Conservation (phyloP, 1,140 invertebrate genomes). For the Microvelia longipes region DNA sequence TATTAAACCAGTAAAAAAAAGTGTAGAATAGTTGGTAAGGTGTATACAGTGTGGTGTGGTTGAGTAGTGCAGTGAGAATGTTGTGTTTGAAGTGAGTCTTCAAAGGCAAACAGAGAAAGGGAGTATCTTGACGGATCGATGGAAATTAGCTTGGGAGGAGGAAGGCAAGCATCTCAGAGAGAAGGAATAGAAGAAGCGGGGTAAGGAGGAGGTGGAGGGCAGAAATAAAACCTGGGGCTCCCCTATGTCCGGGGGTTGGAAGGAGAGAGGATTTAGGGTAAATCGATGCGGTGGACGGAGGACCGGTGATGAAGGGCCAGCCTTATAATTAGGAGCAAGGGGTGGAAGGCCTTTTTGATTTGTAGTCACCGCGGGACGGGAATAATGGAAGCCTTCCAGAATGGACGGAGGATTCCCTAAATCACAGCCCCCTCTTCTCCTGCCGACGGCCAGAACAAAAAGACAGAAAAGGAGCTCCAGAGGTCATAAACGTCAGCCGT, state of each 20-base stretch:
- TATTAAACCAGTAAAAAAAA: too few species aligned
- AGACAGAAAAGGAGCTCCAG: conserved; percentile 10
- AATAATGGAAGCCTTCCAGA: conserved; percentile 19
- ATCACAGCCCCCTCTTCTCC: conserved; percentile 8
- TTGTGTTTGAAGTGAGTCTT: neutral
- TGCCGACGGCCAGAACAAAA: conserved; percentile 10
- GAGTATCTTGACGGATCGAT: neutral
- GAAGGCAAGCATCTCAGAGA: neutral
- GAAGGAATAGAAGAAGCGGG: too few species aligned
- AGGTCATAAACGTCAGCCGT: conserved; percentile 16
- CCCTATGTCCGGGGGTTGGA: neutral
- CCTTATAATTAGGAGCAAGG: conserved; percentile 3
- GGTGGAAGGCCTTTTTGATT: conserved; percentile 5
- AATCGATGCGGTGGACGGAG: neutral
- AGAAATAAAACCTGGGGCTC: neutral
- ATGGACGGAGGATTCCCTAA: conserved; percentile 15
- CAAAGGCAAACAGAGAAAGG: neutral
- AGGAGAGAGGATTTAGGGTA: neutral
- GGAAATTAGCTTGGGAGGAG: neutral
- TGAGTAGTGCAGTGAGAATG: too few species aligned
- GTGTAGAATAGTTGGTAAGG: too few species aligned
- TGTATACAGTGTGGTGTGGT: neutral
- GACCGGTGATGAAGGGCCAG: neutral
- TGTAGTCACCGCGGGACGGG: conserved; percentile 6
- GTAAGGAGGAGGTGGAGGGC: neutral